Evolutionary conservation across 2,113 vertebrate genomes (phyloP).

Genomic region (Neomonachus schauinslandi): DNA sequence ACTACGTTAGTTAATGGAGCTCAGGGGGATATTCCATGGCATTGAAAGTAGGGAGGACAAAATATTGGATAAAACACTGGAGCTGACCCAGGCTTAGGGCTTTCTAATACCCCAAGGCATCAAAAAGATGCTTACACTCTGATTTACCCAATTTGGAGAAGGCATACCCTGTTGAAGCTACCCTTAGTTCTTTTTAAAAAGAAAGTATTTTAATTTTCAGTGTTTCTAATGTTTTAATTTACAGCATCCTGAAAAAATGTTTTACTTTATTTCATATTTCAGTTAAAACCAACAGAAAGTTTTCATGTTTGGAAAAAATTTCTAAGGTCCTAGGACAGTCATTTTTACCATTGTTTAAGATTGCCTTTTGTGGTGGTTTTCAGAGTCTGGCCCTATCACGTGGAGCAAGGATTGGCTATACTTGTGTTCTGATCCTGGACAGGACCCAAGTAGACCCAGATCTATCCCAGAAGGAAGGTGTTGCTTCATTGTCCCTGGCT

Average conservation of each 20-base stretch:
- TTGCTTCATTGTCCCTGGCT: background rate
- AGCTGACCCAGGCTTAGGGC: background rate
- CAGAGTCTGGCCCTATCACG: background rate
- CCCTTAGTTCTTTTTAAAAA: background rate
- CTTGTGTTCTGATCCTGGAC: background rate
- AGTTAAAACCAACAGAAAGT: background rate
- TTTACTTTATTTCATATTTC: background rate
- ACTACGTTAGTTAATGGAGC: background rate
- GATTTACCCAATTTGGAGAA: background rate
- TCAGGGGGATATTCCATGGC: background rate
- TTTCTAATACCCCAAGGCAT: background rate
- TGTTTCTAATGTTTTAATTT: background rate
- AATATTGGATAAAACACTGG: background rate
- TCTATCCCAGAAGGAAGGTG: background rate
- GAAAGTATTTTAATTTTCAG: background rate
- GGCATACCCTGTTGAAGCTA: background rate
- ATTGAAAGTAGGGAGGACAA: background rate
- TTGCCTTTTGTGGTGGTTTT: background rate
- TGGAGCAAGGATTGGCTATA: background rate
- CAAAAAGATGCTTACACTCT: background rate
- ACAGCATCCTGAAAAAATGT: background rate
- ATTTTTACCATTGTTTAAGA: background rate
- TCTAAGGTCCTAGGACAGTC: background rate
- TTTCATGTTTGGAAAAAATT: background rate
- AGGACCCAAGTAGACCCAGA: background rate